phyloP scores from a whole-genome alignment of 2,888 invertebrate species.

The Heliconius aoede region DNA sequence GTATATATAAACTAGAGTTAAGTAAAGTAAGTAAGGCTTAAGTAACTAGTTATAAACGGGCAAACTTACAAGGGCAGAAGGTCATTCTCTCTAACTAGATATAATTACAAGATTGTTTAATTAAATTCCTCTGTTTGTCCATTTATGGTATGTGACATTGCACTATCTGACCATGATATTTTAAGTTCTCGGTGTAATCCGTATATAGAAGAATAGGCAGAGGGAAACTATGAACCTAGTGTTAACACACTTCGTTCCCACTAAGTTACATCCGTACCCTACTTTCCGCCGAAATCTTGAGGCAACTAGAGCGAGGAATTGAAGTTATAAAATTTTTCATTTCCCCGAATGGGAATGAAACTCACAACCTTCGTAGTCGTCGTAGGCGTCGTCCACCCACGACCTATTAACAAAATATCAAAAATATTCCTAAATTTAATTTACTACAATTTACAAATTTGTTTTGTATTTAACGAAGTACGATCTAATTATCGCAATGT shows the following conservation, averaged over 20 bases:
- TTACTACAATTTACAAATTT: neutral
- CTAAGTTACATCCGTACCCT: neutral
- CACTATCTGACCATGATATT: neutral
- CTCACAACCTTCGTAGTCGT: neutral
- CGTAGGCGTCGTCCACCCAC: too few species aligned
- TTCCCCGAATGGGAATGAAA: neutral
- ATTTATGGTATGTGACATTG: too few species aligned
- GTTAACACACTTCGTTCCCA: neutral
- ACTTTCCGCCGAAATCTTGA: neutral
- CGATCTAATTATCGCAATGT: conserved; percentile 10
- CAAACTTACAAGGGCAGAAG: neutral
- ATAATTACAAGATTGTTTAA: too few species aligned
- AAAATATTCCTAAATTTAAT: neutral
- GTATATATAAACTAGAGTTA: neutral
- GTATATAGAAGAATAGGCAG: neutral
- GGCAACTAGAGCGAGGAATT: neutral
- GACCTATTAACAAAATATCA: too few species aligned
- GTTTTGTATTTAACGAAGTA: conserved; percentile 13
- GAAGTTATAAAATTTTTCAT: neutral
- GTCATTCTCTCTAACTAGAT: neutral
- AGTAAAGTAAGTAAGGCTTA: neutral
- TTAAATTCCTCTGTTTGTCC: too few species aligned
- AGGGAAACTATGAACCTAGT: neutral
- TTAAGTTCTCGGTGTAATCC: neutral
- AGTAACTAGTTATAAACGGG: too few species aligned